Evolutionary conservation across 1,140 invertebrate genomes (phyloP).

Genomic region (Halictus rubicundus): DNA sequence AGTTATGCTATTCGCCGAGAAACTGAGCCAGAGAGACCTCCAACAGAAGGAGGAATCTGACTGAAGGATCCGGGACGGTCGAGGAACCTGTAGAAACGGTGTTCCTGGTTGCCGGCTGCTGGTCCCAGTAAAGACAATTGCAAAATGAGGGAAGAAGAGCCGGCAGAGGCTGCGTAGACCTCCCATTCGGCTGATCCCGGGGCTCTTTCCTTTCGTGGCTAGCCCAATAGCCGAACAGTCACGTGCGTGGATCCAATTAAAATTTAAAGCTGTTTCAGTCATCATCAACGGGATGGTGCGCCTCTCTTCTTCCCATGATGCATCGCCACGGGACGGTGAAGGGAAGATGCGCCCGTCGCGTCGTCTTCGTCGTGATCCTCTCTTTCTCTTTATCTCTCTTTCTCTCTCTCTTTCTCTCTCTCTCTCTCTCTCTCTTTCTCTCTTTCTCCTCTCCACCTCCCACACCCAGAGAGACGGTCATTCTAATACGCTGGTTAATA

Average conservation of each 20-base stretch:
- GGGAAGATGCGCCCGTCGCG: constrained; percentile 65
- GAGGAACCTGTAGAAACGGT: no score
- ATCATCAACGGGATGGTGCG: constrained; percentile 59
- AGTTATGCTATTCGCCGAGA: no score
- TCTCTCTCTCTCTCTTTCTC: background rate
- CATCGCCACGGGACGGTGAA: constrained; percentile 65
- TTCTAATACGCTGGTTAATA: constrained; percentile 65
- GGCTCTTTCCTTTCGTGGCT: constrained; percentile 18
- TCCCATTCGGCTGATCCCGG: constrained; percentile 1
- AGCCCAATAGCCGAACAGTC: constrained; percentile 40
- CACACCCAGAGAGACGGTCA: constrained; percentile 61
- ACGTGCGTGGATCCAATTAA: constrained; percentile 74
- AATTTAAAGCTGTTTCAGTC: constrained; percentile 68
- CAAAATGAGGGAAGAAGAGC: background rate
- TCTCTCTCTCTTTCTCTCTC: no score
- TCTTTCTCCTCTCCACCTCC: constrained; percentile 55
- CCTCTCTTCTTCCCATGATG: constrained; percentile 56
- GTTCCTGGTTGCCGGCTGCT: background rate
- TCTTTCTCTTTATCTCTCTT: no score
- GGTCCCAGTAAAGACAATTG: background rate
- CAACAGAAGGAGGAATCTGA: no score
- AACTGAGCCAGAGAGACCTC: no score
- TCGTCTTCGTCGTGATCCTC: no score
- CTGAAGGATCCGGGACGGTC: no score
- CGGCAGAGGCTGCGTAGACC: background rate